Evolutionary conservation across 2,888 invertebrate species (phyloP).

Genomic region (Ligdia adustata): DNA sequence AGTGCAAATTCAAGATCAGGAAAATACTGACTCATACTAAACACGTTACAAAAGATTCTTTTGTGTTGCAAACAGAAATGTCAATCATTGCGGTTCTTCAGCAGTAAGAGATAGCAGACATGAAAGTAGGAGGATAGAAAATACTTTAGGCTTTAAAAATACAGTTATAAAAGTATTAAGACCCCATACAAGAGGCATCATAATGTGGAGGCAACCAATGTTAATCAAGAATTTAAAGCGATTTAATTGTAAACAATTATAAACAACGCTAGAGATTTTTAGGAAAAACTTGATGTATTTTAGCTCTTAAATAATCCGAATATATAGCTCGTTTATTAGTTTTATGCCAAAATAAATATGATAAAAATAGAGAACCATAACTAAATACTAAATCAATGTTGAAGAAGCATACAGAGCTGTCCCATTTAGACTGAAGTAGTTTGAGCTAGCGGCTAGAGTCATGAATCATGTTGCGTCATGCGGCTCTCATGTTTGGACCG

Average conservation of each 20-base stretch:
- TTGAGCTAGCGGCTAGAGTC: slow-evolving; percentile 23
- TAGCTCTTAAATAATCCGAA: no score
- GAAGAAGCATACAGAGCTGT: slow-evolving; percentile 17
- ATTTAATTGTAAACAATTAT: no score
- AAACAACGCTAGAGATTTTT: no score
- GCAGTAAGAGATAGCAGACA: slow-evolving; percentile 31
- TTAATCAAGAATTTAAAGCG: slow-evolving; percentile 15
- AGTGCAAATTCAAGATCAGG: slow-evolving; percentile 28
- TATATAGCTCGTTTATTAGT: no score
- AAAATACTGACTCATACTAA: slow-evolving; percentile 56
- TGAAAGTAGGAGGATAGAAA: slow-evolving; percentile 34
- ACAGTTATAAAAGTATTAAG: slow-evolving; percentile 21
- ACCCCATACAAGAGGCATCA: slow-evolving; percentile 10
- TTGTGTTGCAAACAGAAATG: slow-evolving; percentile 54
- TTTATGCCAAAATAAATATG: slow-evolving; percentile 1
- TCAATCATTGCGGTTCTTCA: slow-evolving; percentile 55
- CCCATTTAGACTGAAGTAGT: slow-evolving; percentile 22
- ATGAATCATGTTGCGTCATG: slow-evolving; percentile 40
- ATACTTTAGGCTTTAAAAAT: slow-evolving; percentile 16
- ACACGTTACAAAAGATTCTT: slow-evolving; percentile 55
- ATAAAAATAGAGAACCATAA: not conserved
- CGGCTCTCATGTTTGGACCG: slow-evolving; percentile 33
- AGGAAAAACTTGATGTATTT: no score
- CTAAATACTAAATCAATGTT: slow-evolving; percentile 21
- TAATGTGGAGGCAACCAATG: not conserved